Evolutionary conservation across 1,140 invertebrate genomes (phyloP).

Genomic region (Drosophila hydei): DNA sequence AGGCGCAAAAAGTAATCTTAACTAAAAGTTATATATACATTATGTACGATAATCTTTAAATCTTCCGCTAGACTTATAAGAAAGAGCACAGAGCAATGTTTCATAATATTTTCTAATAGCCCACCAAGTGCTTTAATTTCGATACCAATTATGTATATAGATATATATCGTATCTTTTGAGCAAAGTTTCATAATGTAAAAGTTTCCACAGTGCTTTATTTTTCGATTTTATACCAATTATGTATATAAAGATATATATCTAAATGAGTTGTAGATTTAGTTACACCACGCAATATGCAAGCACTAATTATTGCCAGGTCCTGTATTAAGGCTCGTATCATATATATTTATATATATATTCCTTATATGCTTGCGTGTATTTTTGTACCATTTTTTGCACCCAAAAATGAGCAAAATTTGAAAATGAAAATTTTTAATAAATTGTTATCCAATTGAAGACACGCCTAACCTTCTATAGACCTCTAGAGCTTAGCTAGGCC

Average conservation of each 20-base stretch:
- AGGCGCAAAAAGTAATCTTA: slow-evolving; percentile 15
- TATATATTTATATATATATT: slow-evolving; percentile 1
- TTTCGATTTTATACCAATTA: slow-evolving; percentile 7
- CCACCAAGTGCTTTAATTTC: slow-evolving; percentile 64
- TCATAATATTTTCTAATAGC: slow-evolving; percentile 34
- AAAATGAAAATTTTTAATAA: slow-evolving; percentile 61
- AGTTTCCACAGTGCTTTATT: slow-evolving; percentile 1
- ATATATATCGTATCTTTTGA: no score
- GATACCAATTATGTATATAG: slow-evolving; percentile 22
- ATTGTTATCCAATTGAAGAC: slow-evolving; percentile 49
- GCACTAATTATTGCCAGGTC: slow-evolving; percentile 37
- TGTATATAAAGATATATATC: slow-evolving; percentile 7
- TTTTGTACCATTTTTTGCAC: slow-evolving; percentile 70
- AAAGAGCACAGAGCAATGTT: slow-evolving; percentile 35
- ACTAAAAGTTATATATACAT: slow-evolving; percentile 14
- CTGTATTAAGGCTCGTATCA: background rate
- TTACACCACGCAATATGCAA: slow-evolving; percentile 53
- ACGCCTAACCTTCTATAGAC: background rate
- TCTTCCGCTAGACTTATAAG: slow-evolving; percentile 73
- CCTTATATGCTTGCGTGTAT: slow-evolving; percentile 36
- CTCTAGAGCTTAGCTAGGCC: slow-evolving; percentile 34
- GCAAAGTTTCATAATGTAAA: no score
- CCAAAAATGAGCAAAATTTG: slow-evolving; percentile 31
- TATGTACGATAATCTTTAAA: slow-evolving; percentile 19
- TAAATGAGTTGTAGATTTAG: slow-evolving; percentile 60